Evolutionary conservation across 2,888 invertebrate genomes (phyloP), one percentile per base, ranked within the genome.

Genomic region (Psylliodes chrysocephalus): DNA sequence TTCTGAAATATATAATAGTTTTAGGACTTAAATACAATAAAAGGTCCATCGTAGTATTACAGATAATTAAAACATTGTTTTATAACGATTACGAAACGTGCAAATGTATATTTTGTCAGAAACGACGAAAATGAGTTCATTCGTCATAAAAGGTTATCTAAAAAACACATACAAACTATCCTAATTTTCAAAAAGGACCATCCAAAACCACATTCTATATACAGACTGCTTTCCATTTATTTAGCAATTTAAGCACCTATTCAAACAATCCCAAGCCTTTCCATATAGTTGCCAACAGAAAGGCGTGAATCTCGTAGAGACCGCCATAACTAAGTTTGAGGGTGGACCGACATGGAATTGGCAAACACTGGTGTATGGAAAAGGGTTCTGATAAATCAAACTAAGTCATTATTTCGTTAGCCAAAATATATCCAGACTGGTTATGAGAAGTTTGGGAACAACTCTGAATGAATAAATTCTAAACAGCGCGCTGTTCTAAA

Each of bases 311-410:
- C 28, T 46, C 12, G 19, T 14, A 47, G 12, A 35, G 47, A 22
- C 57, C 59, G 38, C 49, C 38, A 49, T 49, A 59, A 59, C 59
- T 59, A 40, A 59, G 28, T 59, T 59, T 59, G 17, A 59, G 51
- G 49, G 49, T 40, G 59, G 49, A 59, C 59, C 59, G 59, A 59
- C 59, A 59, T 30, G 40, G 40, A 59, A 59, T 59, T 59, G 59
- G 59, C 59, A 59, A 57, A 57, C 57, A 47, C 49, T 15, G n/a
- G 47, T 35, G 17, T 38, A 38, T 33, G 49, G 57, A 49, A 57
- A 59, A 38, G 49, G 59, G 49, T 44, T 28, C 44, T 40, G 28
- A 64, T 64, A 64, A 64, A 60, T 64, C 64, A 64, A 64, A 60
- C 53, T 33, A 55, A 60, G 60, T 55, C 64, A 55, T 60, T 55